Base-by-base conservation (phyloP, 2,113 vertebrate species). In the Bubo bubo region DNA sequence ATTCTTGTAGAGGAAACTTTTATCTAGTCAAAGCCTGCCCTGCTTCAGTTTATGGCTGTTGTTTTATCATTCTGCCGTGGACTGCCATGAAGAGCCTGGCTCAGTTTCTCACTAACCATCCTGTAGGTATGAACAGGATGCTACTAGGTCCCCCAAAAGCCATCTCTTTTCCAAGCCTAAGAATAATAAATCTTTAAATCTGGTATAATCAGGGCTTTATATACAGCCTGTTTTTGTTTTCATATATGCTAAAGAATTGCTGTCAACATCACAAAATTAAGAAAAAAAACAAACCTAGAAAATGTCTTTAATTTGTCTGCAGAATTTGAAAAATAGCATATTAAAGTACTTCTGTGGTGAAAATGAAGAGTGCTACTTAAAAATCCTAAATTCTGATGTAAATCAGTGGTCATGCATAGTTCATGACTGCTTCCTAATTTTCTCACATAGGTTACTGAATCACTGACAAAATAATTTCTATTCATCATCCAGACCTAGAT, bases 31-130 rank as follows among this genome's bases (percentile, higher is more conserved):
- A 49, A 88, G 10, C 10, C 37, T 47, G 16, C 11, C 26, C 30
- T 82, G 15, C 8, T 75, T 67, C 27, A 72, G 8, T 64, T 73
- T 16, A 34, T 43, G n/a, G 39, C 12, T 52, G 7, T 43, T 62
- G 19, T 73, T 8, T 49, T 37, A 55, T n/a, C 4, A 2, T 37
- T 16, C 22, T 2, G 1, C 18, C 15, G 59, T 7, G 22, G 7
- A 47, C 8, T 1, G 8, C 26, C 19, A 12, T 22, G 34, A 77
- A 21, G 39, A 81, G 9, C 35, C 22, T 72, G 28, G 14, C 28
- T 83, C 52, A n/a, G n/a, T 59, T 56, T 86, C 75, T 50, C 37
- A 30, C 2, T 72, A 53, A 60, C 14, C 6, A 47, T 24, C 13
- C 49, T 47, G 39, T 23, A 76, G 26, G 10, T 35, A 62, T 2